Percentiles rank a stretch among this genome's conserved stretches.
phyloP scores from a whole-genome alignment of 2,797 vertebrate genomes.

The Siniperca undulata region DNA sequence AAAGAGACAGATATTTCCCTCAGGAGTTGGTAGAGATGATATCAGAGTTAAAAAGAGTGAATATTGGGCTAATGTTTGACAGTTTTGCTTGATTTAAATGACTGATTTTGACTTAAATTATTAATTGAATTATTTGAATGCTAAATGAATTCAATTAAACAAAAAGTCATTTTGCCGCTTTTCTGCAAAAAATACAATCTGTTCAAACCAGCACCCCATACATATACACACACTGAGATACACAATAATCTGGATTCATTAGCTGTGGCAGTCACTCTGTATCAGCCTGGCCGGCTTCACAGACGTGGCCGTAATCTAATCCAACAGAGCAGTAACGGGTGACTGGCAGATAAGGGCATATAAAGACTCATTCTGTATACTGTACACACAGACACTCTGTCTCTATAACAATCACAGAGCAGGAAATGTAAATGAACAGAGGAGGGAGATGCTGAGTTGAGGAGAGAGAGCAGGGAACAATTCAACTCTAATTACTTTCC shows the following conservation, averaged over 20 bases:
- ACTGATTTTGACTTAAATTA: background rate
- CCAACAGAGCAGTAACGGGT: slow-evolving; percentile 3
- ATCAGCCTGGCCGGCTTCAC: too few relatives aligned
- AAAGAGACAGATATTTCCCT: background rate
- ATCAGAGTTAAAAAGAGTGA: background rate
- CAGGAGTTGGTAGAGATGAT: background rate
- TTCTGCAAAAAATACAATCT: background rate
- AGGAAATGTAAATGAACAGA: slow-evolving; percentile 25
- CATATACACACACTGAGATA: background rate
- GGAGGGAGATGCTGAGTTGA: slow-evolving; percentile 9
- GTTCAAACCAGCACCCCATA: background rate
- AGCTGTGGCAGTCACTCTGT: background rate
- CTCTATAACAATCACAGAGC: slow-evolving; percentile 6
- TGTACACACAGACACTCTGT: background rate
- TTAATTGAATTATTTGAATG: background rate
- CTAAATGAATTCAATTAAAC: too few relatives aligned
- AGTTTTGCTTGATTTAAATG: background rate
- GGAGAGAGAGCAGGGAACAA: slow-evolving; percentile 4
- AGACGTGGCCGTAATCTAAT: slow-evolving; percentile 9
- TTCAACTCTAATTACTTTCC: slow-evolving; percentile 34
- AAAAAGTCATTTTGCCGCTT: background rate
- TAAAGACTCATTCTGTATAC: background rate
- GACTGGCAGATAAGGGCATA: background rate
- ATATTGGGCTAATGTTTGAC: background rate
- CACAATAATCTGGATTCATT: background rate